Conservation (phyloP, 2,113 vertebrate genomes). For the Salvelinus namaycush region DNA sequence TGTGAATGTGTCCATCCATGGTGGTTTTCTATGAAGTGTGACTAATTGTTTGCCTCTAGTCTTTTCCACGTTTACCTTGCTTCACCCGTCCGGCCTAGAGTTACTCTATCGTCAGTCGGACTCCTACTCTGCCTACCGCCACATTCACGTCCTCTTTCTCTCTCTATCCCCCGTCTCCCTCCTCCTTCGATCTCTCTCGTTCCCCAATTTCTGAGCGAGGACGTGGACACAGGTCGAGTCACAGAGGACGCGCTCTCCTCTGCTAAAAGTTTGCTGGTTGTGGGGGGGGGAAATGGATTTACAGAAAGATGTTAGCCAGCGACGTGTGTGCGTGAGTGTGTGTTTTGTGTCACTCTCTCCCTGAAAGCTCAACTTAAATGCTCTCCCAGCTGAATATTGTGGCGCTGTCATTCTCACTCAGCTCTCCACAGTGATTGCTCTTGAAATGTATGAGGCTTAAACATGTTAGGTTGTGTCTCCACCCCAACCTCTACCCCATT, state of each 20-base stretch:
- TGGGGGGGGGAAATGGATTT: no score
- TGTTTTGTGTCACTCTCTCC: background rate
- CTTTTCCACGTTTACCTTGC: slow-evolving; percentile 17
- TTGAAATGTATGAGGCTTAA: slow-evolving; percentile 28
- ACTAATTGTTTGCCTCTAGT: slow-evolving; percentile 8
- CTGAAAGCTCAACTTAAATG: no score
- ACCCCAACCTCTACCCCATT: background rate
- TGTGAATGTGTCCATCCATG: background rate
- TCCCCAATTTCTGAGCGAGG: background rate
- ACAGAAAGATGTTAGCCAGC: background rate
- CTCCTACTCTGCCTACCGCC: background rate
- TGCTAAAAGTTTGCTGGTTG: background rate
- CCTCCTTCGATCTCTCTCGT: slow-evolving; percentile 3
- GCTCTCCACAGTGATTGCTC: background rate
- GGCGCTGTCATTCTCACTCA: no score
- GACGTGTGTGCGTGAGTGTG: slow-evolving; percentile 4
- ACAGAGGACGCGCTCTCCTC: background rate
- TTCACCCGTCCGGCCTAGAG: background rate
- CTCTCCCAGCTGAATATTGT: no score
- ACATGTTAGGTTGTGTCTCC: slow-evolving; percentile 7
- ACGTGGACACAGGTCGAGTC: background rate
- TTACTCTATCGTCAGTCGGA: slow-evolving; percentile 13
- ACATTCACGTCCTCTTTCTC: no score
- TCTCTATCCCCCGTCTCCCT: background rate
- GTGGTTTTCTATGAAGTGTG: background rate